phyloP scores from a whole-genome alignment of 2,888 invertebrate species.

The Drosophila macrospina region DNA sequence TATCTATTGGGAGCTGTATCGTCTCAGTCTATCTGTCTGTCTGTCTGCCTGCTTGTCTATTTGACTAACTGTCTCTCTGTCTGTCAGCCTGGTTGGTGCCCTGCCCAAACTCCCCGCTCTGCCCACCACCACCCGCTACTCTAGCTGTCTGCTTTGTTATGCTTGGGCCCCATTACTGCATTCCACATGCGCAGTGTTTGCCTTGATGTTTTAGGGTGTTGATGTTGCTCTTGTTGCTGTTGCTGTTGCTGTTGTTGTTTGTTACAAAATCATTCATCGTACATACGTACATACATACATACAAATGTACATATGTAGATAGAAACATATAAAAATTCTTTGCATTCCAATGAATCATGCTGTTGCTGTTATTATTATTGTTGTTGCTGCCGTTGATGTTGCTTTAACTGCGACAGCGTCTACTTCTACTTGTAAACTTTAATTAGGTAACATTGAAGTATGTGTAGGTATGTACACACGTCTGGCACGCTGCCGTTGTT shows the following conservation, averaged over 20 bases:
- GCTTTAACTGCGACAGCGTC: conserved; percentile 65
- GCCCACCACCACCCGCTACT: not conserved
- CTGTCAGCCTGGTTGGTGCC: conserved; percentile 30
- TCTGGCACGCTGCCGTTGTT: conserved; percentile 44
- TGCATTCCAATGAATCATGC: conserved; percentile 78
- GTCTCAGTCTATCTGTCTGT: conserved; percentile 21
- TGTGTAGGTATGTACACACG: conserved; percentile 68
- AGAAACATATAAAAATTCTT: conserved; percentile 78
- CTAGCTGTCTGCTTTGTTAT: conserved; percentile 61
- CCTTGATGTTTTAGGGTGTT: conserved; percentile 79
- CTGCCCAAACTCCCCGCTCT: not conserved
- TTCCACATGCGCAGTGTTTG: conserved; percentile 80
- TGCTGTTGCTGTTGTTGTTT: conserved; percentile 43
- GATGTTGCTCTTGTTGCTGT: conserved; percentile 46
- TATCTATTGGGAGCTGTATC: conserved; percentile 71
- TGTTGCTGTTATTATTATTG: conserved; percentile 52
- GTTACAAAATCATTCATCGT: conserved; percentile 79
- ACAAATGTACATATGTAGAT: conserved; percentile 50
- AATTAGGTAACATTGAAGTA: conserved; percentile 79
- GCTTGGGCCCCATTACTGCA: conserved; percentile 76
- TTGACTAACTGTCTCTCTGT: conserved; percentile 21
- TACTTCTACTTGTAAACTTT: conserved; percentile 75
- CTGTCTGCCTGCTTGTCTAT: conserved; percentile 30
- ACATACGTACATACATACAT: conserved; percentile 54
- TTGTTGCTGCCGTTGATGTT: conserved; percentile 44